phyloP scores from a whole-genome alignment of 2,888 invertebrate species.

The Pristionchus japonicus region DNA sequence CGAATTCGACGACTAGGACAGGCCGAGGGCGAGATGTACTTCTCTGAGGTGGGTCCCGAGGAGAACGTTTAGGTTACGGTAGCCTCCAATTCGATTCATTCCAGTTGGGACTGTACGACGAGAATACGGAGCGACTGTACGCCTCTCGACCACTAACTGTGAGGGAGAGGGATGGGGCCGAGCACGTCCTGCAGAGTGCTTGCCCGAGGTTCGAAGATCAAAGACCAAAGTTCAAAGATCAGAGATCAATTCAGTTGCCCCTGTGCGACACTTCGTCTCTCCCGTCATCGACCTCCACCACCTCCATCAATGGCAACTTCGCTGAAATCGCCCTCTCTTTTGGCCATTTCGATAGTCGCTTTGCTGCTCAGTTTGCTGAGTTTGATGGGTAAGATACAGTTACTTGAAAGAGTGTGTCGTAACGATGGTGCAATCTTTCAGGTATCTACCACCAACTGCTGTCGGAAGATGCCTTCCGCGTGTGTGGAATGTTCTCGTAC shows the following conservation, averaged over 20 bases:
- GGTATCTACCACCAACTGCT: constrained; percentile 68
- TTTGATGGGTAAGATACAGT: constrained; percentile 36
- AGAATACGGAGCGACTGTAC: neutral
- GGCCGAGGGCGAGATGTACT: constrained; percentile 21
- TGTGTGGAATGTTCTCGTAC: constrained; percentile 62
- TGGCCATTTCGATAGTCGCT: neutral
- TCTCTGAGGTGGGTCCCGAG: neutral
- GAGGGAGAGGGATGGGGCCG: constrained; percentile 19
- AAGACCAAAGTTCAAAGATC: neutral
- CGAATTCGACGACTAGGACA: neutral
- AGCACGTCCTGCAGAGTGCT: neutral
- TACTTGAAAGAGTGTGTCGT: no score
- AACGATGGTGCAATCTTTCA: neutral
- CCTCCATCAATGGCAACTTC: constrained; percentile 6
- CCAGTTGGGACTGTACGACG: constrained; percentile 28
- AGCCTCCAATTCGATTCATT: neutral
- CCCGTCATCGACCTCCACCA: constrained; percentile 34
- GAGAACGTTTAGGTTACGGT: neutral
- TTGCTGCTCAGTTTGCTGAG: constrained; percentile 8
- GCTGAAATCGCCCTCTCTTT: constrained; percentile 10
- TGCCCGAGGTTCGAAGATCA: constrained; percentile 25
- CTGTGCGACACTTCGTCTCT: constrained; percentile 35
- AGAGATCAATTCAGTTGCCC: neutral
- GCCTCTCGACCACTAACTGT: neutral
- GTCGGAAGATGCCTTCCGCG: constrained; percentile 57